Percentiles rank a stretch among this genome's conserved stretches.
phyloP scores from a whole-genome alignment of 1,140 invertebrate genomes.

The Pemphigus obesinymphae region DNA sequence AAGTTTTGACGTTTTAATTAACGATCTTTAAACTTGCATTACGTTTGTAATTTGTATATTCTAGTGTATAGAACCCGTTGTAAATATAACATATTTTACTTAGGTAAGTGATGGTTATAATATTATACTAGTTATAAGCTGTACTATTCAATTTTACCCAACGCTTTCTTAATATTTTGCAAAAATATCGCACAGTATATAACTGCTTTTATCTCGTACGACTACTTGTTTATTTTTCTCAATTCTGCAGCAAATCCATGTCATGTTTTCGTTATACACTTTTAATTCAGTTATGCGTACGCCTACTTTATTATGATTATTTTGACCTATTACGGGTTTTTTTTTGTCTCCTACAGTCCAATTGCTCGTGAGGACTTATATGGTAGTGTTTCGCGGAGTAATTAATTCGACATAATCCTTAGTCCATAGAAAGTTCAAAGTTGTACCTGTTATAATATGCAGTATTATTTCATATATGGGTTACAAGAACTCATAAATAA shows the following conservation, averaged over 20 bases:
- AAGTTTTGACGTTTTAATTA: neutral
- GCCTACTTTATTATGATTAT: neutral
- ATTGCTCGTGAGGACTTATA: slow-evolving; percentile 8
- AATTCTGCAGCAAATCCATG: neutral
- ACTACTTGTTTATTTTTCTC: neutral
- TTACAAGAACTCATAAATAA: neutral
- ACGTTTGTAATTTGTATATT: neutral
- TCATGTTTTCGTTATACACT: neutral
- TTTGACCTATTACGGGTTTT: neutral
- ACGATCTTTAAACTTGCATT: neutral
- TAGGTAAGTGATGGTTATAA: neutral
- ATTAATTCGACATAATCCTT: neutral
- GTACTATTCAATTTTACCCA: neutral
- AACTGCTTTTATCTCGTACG: neutral
- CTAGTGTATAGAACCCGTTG: neutral
- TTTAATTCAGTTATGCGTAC: neutral
- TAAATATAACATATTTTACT: neutral
- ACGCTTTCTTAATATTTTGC: no score
- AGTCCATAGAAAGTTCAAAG: neutral
- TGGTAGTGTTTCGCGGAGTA: neutral
- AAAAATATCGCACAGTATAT: no score
- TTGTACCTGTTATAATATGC: neutral
- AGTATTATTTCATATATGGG: neutral
- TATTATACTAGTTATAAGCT: neutral
- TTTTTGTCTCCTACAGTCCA: neutral